Evolutionary conservation across 2,797 vertebrate species (phyloP).

Genomic region (Rhabdomys pumilio): DNA sequence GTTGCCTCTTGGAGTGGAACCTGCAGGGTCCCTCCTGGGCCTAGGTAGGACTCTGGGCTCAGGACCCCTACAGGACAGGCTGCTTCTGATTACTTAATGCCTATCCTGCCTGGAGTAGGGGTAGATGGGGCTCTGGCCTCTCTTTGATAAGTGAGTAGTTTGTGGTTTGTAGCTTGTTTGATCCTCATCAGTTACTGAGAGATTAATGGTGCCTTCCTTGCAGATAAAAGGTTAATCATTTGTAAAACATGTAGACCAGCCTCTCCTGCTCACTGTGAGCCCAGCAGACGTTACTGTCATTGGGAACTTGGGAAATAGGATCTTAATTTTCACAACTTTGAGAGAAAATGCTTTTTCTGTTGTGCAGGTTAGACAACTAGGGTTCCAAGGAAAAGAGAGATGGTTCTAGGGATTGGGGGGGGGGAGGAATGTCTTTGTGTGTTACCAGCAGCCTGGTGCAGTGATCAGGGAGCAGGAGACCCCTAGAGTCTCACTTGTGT

Average conservation of each 20-base stretch:
- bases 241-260: neutral
- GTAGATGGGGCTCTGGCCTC: neutral
- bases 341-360: neutral
- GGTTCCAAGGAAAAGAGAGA: neutral
- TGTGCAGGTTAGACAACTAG: neutral
- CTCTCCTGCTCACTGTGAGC: neutral
- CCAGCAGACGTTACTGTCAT: neutral
- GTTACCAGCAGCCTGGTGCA: accelerated
- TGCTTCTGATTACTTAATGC: neutral
- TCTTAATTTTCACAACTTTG: neutral
- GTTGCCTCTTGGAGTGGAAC: no score
- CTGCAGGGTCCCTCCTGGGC: neutral
- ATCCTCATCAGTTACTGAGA: neutral
- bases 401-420: accelerated
- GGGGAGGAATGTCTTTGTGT: accelerated
- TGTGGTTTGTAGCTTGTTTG: neutral
- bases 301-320: neutral
- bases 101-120: neutral
- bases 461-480: neutral
- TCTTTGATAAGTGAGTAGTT: neutral
- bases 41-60: neutral
- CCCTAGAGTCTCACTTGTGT: accelerated
- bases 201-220: neutral
- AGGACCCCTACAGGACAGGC: neutral
- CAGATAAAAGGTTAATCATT: neutral